Base-by-base conservation (phyloP, 2,888 invertebrate species). In the Lypha dubia region DNA sequence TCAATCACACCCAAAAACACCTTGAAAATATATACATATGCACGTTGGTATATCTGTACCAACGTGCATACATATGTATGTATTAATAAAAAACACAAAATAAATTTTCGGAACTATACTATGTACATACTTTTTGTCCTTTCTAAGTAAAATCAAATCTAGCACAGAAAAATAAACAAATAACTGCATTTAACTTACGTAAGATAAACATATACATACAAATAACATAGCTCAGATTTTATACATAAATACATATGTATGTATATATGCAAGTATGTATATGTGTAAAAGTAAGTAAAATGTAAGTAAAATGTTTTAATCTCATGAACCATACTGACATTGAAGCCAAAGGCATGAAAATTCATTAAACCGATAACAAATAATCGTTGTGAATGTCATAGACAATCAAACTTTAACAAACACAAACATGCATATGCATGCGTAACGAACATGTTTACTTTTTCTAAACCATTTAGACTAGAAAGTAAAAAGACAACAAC, bases 341-440 rank as follows among this genome's bases (percentile, higher is more conserved):
- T 70, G 20, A 63, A 56, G 56, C 53, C 62, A 60, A 56, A 81
- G 56, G 62, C 44, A 56, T 70, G 53, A 46, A 70, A 70, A 56
- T 56, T 63, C 63, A 68, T 81, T 74, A 46, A 81, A 68, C 68
- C 53, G 67, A 80, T 62, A 80, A 74, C 67, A 74, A 56, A 62
- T 74, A 73, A 60, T 73, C 67, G 41, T 67, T 58, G 41, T 80
- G 15, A 58, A 53, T 68, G 60, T 35, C 65, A 62, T 32, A 38
- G 20, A 41, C 24, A 60, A 22, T 22, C 28, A 51, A 38, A 49
- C 7, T 32, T 20, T 8, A 20, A 15, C 35, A 17, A 13, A 17
- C 41, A 56, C 28, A 63, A 63, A 32, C 35, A 53, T 63, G 41
- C 49, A 24, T 8, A 7, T 11, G 24, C 22, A 24, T 60, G n/a